Evolutionary conservation across 2,888 invertebrate genomes (phyloP), one percentile per base, ranked within the genome.

Genomic region (Melikaiella ostensackeni): DNA sequence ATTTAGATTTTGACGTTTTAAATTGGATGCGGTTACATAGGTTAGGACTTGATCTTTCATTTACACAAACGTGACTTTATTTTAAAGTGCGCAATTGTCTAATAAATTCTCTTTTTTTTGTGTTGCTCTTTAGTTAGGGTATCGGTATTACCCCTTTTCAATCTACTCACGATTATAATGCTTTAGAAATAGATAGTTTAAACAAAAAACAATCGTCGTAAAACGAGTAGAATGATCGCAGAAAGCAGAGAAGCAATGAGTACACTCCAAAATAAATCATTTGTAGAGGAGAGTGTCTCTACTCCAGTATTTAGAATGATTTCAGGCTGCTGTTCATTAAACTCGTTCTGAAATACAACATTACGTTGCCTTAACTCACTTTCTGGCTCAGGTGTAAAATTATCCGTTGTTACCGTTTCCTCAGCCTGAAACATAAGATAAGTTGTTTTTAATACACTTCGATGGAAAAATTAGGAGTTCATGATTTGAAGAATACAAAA

Each of bases 201-300:
- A 82, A 92, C 86, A 81, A 93, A 91, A 88, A 93, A 93, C 79
- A 92, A 81, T 88, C 93, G 89, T 88, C 93, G 89, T 61, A 93
- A 87, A 77, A 93, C 87, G 57, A 93, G 89, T 42, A 93, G 83
- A 77, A 90, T 89, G 82, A 93, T 93, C 61, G 92, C 90, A 2
- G 90, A 89, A 74, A 93, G 82, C 78, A 93, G 88, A 13, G 91
- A 88, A 87, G 92, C 92, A 77, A 93, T 92, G 13, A 92, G 88
- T 61, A 92, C 90, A 83, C 90, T 92, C 92, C 93, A 93, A 82
- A 92, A 88, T 81, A 91, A 89, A 83, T 93, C 93, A 79, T 93
- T 93, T 76, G 89, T 92, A 85, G 88, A 89, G 61, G 89, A 89
- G 87, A 90, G 86, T 33, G 86, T 86, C 78, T 89, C 88, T 77